Evolutionary conservation across 2,113 vertebrate genomes (phyloP), one percentile per base, ranked within the genome.

Genomic region (Nycticryphes semicollaris): DNA sequence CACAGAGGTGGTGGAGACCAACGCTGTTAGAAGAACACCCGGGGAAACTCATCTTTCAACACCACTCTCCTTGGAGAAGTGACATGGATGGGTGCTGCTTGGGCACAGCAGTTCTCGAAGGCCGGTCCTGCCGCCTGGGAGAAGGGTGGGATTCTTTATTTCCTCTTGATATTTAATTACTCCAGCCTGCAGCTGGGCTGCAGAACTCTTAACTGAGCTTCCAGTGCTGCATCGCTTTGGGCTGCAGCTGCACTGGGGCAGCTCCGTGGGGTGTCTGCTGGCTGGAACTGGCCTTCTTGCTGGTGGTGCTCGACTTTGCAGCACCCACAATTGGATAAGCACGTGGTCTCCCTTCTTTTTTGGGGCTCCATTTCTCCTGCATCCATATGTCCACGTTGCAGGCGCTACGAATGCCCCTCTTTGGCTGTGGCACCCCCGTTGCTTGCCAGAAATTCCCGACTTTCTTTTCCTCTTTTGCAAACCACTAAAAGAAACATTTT

Each of bases 401-500:
- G 83, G 45, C 13, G n/a, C 62, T 80, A 33, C 33, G 10, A 90
- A 59, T 59, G 70, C 70, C n/a, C 15, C 33, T 48, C 28, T 50
- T 94, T 94, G 91, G 82, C 91, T 10, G 11, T 8, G 4, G 90
- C 43, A 64, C 59, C 50, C 39, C 17, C 0, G 3, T 43, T 10
- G 3, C 54, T 92, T 57, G 35, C 93, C 83, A 92, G 95, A 93
- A 94, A 59, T 48, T 70, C 64, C 70, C 2, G 4, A 43, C 45
- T 92, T 82, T 80, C 77, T 90, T 90, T 68, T 81, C 25, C 74
- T 30, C 53, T 77, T 77, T 93, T 73, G 57, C 81, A 97, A 96
- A 95, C 96, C 74, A 31, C 87, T 87, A 33, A 97, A 39, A 97
- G 92, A 97, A 97, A 94, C 95, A 59, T 97, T 97, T 98, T 97